A percentile compares a stretch with the other conserved stretches of the same genome.
Conservation (phyloP, 2,797 vertebrate genomes). For the Rhinatrema bivittatum region DNA sequence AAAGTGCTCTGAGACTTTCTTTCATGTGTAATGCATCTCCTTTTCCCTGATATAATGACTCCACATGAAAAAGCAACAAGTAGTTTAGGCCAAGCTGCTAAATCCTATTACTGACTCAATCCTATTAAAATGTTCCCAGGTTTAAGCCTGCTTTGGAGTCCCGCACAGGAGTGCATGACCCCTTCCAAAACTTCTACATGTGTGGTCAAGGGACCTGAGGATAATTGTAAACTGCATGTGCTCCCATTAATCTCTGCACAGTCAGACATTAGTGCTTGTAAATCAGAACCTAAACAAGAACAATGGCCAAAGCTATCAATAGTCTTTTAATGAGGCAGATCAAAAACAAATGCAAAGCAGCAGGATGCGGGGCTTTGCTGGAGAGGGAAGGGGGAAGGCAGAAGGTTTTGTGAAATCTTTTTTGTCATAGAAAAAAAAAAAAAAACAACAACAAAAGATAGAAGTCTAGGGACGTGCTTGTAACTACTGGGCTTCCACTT, state of each 20-base stretch:
- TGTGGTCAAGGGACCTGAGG: conserved; percentile 70
- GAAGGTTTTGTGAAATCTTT: conserved; percentile 49
- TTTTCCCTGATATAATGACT: conserved; percentile 21
- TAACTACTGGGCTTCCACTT: conserved; percentile 26
- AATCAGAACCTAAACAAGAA: conserved; percentile 77
- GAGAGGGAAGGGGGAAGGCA: conserved; percentile 43
- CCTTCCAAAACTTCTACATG: conserved; percentile 67
- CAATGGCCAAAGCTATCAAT: conserved; percentile 77
- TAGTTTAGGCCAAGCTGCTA: conserved; percentile 63
- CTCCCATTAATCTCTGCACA: conserved; percentile 71
- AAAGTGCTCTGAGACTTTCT: too few relatives aligned
- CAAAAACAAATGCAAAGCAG: conserved; percentile 79
- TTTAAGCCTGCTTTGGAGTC: conserved; percentile 77
- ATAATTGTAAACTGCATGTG: conserved; percentile 71
- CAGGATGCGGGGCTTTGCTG: conserved; percentile 58
- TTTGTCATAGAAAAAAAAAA: too few relatives aligned
- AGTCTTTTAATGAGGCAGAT: conserved; percentile 81
- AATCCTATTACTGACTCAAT: conserved; percentile 79
- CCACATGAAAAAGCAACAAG: conserved; percentile 27
- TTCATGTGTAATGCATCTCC: conserved; percentile 11
- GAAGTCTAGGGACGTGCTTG: conserved; percentile 27
- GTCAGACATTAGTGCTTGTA: conserved; percentile 76
- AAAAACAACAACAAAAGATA: conserved; percentile 35
- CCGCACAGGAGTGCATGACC: conserved; percentile 63
- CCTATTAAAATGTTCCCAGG: conserved; percentile 76